Base-by-base conservation (phyloP, 2,113 vertebrate species). In the Notarius lentiginosus region DNA sequence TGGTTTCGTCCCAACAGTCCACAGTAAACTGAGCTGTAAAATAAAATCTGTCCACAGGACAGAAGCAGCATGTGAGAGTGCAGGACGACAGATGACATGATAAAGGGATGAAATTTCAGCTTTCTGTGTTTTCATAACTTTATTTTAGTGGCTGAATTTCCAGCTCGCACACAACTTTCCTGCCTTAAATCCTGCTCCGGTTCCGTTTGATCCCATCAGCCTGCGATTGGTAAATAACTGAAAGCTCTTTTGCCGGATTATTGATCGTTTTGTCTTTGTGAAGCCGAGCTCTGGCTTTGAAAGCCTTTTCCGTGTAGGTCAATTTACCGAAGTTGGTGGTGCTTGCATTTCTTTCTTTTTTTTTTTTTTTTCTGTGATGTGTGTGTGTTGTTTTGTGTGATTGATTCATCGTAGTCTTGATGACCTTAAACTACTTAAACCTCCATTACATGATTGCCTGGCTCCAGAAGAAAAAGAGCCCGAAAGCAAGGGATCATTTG, bases 161-260 rank as follows among this genome's bases (percentile, higher is more conserved):
- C 24, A n/a, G 58, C 63, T 20, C 20, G 4, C 5, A 14, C 11
- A 7, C 75, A 7, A 24, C 22, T 41, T 49, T 56, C 51, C 76
- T 27, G 24, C 17, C 4, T 20, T 7, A 5, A 10, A 4, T 5
- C 8, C 55, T 27, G 27, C 27, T 58, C 15, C 24, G 51, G 49
- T 80, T 82, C 75, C 75, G 5, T 53, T 53, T 7, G 14, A 53
- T 53, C 41, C 77, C 49, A 49, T 79, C 83, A 30, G 86, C 61
- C 14, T 84, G 60, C 34, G 22, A 49, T 51, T 10, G 82, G 88
- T 95, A 90, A 94, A 95, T 94, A 94, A 93, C 94, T 94, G 84
- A 94, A 90, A 91, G 80, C 73, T 93, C 94, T 91, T 88, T 90
- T 73, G 92, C 90, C 88, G 86, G 58, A 87, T 91, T 93, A 94